Base-by-base conservation (phyloP, 2,888 invertebrate species). In the Serripes groenlandicus region DNA sequence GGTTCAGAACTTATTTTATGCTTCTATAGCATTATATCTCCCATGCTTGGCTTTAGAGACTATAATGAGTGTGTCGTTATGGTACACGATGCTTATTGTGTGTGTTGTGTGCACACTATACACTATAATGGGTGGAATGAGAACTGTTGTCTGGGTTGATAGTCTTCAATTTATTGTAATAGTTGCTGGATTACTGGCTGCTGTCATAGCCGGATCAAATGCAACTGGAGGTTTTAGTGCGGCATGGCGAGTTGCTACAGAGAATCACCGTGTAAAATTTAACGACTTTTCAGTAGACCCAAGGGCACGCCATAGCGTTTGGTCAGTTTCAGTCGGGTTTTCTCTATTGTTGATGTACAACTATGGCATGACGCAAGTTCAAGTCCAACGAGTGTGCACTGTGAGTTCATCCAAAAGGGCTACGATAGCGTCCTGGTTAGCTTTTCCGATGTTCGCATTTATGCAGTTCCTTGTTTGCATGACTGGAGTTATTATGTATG, bases 281-380 rank as follows among this genome's bases (percentile, higher is more conserved):
- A 71, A 75, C 7, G 80, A 85, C 4, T 79, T 79, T 23, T 82
- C 82, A 93, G 96, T 97, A 0, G 96, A 96, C 93, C 98, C 97
- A 0, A 97, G 97, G 0, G 96, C 97, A 0, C 96, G 98, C 0
- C 98, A 98, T 93, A 97, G 97, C 37, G 97, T 98, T 83, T 99
- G 98, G 98, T 96, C 97, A 0, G 96, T 97, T 0, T 93, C 97
- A 11, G 95, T 98, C 83, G 99, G 98, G 23, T 98, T 98, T 1
- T 97, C 97, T n/a, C 97, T 98, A 94, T 98, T 98, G 91, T 98
- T 98, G 98, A 96, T 97, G 76, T 97, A 98, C 72, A 97, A 98
- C 96, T 98, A 98, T 95, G 98, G 98, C 92, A 97, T 98, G 34
- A 98, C 98, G 95, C 99, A 99, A 95, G 97, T 98, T 0, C 98